Evolutionary conservation across 2,113 vertebrate genomes (phyloP).

Genomic region (Brienomyrus brachyistius): DNA sequence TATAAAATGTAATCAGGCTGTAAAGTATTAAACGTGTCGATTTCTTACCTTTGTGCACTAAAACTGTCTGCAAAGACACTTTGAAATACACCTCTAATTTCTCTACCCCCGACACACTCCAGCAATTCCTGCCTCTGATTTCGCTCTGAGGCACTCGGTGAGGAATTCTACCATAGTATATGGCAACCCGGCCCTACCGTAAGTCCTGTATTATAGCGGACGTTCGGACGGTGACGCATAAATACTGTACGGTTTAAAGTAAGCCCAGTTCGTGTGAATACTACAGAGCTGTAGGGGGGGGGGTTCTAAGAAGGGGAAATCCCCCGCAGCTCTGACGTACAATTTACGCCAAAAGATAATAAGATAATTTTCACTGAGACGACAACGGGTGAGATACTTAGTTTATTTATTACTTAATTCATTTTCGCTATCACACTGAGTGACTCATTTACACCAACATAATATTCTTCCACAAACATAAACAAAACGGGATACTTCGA

Average conservation of each 20-base stretch:
- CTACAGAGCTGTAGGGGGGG: neutral
- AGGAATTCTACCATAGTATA: neutral
- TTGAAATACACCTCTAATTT: neutral
- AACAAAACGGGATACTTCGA: neutral
- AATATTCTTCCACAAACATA: neutral
- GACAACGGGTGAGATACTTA: neutral
- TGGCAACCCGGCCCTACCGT: neutral
- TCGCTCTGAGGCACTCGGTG: neutral
- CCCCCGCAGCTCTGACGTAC: neutral
- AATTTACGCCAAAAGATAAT: neutral
- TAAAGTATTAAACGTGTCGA: neutral
- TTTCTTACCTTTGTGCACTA: neutral
- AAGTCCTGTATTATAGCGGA: neutral
- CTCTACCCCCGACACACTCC: neutral
- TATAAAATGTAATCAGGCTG: neutral
- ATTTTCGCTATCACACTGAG: neutral
- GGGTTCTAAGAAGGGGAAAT: neutral
- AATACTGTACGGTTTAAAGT: neutral
- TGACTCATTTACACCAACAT: neutral
- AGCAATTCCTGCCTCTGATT: neutral
- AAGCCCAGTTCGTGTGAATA: neutral
- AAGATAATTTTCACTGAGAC: neutral
- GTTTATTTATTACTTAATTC: neutral
- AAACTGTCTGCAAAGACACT: neutral
- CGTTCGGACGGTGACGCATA: neutral